Conservation (phyloP, 2,888 invertebrate genomes). For the Tridacna crocea region DNA sequence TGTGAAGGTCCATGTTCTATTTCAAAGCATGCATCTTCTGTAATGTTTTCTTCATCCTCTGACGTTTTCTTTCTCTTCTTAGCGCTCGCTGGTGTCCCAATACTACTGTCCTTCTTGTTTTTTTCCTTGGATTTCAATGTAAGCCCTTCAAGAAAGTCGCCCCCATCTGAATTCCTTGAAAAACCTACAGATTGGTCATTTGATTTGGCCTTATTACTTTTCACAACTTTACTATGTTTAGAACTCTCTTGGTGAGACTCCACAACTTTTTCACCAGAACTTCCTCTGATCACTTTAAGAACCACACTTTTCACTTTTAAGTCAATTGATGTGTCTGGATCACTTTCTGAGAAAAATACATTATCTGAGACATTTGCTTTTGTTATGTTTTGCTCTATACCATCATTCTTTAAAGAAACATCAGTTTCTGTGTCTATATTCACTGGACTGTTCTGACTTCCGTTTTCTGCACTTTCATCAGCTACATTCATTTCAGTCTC, state of each 20-base stretch:
- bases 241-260: not conserved
- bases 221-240: not conserved
- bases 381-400: too few relatives aligned
- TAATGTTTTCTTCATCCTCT: not conserved
- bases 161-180: not conserved
- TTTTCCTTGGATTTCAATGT: not conserved
- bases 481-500: not conserved
- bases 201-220: not conserved
- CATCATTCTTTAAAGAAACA: not conserved
- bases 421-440: not conserved
- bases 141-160: not conserved
- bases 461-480: not conserved
- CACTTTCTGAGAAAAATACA: conserved; percentile 16
- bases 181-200: not conserved
- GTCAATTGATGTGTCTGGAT: conserved; percentile 3
- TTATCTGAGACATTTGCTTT: not conserved
- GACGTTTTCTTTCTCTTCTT: not conserved
- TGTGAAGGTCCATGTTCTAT: too few relatives aligned
- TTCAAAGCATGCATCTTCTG: not conserved
- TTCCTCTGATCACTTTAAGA: not conserved
- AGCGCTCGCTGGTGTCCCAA: not conserved
- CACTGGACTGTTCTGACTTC: not conserved
- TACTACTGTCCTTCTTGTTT: not conserved
- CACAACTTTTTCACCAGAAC: not conserved
- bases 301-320: not conserved